Percentiles rank a stretch among this genome's conserved stretches.
Evolutionary conservation across 1,140 invertebrate species (phyloP).

Genomic region (Steinernema khuongi): DNA sequence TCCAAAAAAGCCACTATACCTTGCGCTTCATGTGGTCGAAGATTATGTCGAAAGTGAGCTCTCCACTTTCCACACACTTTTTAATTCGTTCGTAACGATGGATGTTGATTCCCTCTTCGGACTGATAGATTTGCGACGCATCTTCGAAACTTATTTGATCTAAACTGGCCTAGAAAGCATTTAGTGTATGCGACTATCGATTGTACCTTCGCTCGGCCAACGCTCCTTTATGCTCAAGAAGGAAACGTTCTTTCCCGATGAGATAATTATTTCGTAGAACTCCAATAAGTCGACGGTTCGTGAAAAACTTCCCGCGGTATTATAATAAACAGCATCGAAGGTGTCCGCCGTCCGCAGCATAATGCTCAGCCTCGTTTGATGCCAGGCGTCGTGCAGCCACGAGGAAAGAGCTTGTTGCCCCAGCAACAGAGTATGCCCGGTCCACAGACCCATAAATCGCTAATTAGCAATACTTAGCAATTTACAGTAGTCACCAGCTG

Average conservation of each 20-base stretch:
- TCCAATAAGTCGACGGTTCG: background rate
- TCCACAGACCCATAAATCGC: too few relatives aligned
- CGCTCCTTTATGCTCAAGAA: slow-evolving; percentile 3
- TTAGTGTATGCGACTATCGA: background rate
- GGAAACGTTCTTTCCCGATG: background rate
- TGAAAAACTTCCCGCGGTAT: background rate
- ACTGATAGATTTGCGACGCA: background rate
- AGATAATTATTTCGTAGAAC: background rate
- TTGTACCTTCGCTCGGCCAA: background rate
- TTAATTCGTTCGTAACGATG: background rate
- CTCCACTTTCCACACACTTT: background rate
- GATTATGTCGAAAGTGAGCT: background rate
- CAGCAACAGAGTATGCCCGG: background rate
- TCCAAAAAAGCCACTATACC: background rate
- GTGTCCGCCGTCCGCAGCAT: background rate
- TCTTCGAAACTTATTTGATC: background rate
- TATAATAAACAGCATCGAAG: slow-evolving; percentile 5
- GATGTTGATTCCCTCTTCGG: slow-evolving; percentile 1
- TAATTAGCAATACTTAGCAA: too few relatives aligned
- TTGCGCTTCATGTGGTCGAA: slow-evolving; percentile 7
- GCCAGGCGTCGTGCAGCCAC: background rate
- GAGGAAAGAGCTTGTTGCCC: background rate
- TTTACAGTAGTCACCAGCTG: too few relatives aligned
- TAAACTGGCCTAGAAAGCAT: background rate
- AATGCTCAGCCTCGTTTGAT: background rate